Evolutionary conservation across 2,113 vertebrate species (phyloP).

Genomic region (Grantiella picta): DNA sequence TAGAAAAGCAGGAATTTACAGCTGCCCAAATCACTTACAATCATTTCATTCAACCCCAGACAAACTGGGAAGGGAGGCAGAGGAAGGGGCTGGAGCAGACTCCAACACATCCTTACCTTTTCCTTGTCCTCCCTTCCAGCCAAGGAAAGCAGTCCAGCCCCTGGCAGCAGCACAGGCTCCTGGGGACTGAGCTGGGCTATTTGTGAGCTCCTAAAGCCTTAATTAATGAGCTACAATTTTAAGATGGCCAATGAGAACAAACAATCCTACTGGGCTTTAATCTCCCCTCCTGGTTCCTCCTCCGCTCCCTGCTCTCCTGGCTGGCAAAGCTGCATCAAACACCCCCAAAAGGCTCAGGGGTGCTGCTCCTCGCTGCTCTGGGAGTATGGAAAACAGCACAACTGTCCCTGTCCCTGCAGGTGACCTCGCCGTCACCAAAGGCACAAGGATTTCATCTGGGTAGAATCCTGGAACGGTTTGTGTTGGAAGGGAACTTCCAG

Average conservation of each 20-base stretch:
- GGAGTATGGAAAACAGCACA: neutral
- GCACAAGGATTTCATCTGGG: neutral
- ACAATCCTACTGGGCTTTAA: neutral
- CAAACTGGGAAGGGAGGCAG: neutral
- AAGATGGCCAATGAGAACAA: conserved; percentile 30
- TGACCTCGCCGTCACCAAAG: accelerated
- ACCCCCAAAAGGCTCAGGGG: neutral
- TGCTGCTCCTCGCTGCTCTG: neutral
- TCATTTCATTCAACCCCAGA: neutral
- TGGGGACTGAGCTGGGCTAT: neutral
- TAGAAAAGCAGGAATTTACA: neutral
- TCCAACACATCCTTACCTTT: conserved; percentile 14
- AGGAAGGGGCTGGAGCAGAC: accelerated
- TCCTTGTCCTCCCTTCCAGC: neutral
- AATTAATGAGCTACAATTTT: neutral
- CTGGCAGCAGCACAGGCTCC: neutral
- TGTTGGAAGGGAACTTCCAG: neutral
- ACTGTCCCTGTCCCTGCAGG: neutral
- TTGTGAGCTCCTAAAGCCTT: conserved; percentile 39
- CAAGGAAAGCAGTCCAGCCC: neutral
- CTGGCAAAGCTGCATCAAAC: neutral
- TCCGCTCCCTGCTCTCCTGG: neutral
- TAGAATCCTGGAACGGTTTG: neutral
- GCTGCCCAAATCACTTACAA: neutral
- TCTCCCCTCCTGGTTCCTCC: neutral